Base-by-base conservation (phyloP, 2,888 invertebrate species). In the Adelognathus sp. region DNA sequence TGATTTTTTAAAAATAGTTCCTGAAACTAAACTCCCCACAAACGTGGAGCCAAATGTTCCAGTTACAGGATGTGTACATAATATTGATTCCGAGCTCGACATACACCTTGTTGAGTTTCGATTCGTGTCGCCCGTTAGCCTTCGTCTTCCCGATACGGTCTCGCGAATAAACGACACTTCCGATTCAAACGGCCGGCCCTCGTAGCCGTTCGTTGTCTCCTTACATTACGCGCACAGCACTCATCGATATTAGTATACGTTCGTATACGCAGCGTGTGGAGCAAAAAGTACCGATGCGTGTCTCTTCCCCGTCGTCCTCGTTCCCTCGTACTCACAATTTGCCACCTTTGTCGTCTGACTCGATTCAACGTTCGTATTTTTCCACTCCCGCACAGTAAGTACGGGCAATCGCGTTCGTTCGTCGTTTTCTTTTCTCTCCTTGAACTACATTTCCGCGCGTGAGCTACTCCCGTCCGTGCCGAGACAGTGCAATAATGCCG, bases 371-470 rank as follows among this genome's bases (percentile, higher is more conserved):
- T 33, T 54, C 27, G 70, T 50, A 52, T 70, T 71, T 41, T 27
- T 64, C 54, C 18, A 33, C 11, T 29, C 9, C n/a, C 46, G 54
- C 31, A 29, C 3, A 9, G 36, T 18, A 14, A 27, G 52, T 27
- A 16, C 5, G 39, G 16, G 29, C 16, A 31, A 27, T 70, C 5
- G 27, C 39, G 27, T 39, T 54, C 29, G 9, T 41, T 29, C 11
- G 46, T 18, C n/a, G 14, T 60, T 41, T 66, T 50, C 18, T 44
- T 60, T 56, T 70, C 31, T 69, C 61, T 56, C 75, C 77, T 77
- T 77, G 77, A 80, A 73, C 80, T 67, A 75, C 74, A 71, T 80
- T 77, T 80, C 56, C 61, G 46, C 73, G 39, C 58, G 52, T 5
- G n/a, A 63, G 27, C 60, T 29, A 66, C 71, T 54, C 24, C 29